Evolutionary conservation across 2,797 vertebrate species (phyloP).

Genomic region (Pteronotus mesoamericanus): DNA sequence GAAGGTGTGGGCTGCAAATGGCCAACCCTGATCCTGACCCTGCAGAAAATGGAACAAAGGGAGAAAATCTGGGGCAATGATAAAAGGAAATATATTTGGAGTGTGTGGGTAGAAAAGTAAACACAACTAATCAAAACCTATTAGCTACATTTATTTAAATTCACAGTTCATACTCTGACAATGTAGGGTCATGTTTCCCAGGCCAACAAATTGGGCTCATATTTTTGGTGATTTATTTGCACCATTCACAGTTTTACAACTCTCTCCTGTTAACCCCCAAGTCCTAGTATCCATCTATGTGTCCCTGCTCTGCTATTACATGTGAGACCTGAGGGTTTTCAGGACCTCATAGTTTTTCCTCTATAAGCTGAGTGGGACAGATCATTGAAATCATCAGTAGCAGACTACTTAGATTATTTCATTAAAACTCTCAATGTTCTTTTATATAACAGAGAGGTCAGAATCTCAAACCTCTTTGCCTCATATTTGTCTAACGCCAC

Average conservation of each 20-base stretch:
- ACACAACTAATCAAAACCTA: not conserved
- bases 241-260: not conserved
- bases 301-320: not conserved
- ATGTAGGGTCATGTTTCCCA: not conserved
- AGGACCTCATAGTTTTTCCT: not conserved
- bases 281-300: rapidly evolving
- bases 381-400: not conserved
- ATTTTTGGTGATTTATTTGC: not conserved
- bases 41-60: not conserved
- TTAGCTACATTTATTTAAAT: not conserved
- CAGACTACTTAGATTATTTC: not conserved
- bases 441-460: not conserved
- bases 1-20: not conserved
- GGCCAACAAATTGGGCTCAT: not conserved
- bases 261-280: not conserved
- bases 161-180: not conserved
- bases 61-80: not conserved
- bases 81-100: not conserved
- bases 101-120: not conserved
- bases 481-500: not conserved
- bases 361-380: not conserved
- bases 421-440: not conserved
- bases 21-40: not conserved
- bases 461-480: not conserved
- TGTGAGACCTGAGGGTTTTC: too few species aligned